Base-by-base conservation (phyloP, 2,797 vertebrate species). In the Columba guinea region DNA sequence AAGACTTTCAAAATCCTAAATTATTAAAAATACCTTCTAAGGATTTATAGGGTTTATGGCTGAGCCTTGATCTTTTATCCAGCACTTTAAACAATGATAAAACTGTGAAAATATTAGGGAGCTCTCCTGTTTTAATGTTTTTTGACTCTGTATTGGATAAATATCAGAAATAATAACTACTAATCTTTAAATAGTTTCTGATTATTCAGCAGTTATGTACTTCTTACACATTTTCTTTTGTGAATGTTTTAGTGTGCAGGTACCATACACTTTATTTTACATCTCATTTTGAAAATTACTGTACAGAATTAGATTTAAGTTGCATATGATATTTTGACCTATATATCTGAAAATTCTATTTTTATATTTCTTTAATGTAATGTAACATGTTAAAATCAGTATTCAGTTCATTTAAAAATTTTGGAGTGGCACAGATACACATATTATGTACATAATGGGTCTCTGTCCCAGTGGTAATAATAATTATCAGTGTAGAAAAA, bases 41-140 rank as follows among this genome's bases (percentile, higher is more conserved):
- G 35, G 27, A 83, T 92, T 85, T 68, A 65, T 90, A 79, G 27
- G 28, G 11, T 89, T 97, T 96, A 60, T 89, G 64, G 84, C 56
- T 78, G 41, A 94, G 78, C 81, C 71, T 94, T 93, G 73, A 96
- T 96, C 87, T 70, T 93, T 88, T 90, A 95, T 92, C 75, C 46
- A 79, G 80, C 53, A 79, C 56, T 90, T 95, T 63, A 93, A 94
- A 93, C 37, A 85, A 32, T 41, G 3, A 67, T 73, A 64, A 80
- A 92, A 90, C 67, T 80, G 55, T 46, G 94, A 84, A 74, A 28
- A 94, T n/a, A 85, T 34, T 44, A 77, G 51, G 11, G 41, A 87
- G 3, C 19, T 76, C 53, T 97, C 39, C 24, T 78, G 34, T 24
- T 96, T 91, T 84, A 93, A 13, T 86, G 56, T 9, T 76, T 89